Evolutionary conservation across 92 coral and sea anemone genomes (phyloP).

Genomic region (Porites lobata): DNA sequence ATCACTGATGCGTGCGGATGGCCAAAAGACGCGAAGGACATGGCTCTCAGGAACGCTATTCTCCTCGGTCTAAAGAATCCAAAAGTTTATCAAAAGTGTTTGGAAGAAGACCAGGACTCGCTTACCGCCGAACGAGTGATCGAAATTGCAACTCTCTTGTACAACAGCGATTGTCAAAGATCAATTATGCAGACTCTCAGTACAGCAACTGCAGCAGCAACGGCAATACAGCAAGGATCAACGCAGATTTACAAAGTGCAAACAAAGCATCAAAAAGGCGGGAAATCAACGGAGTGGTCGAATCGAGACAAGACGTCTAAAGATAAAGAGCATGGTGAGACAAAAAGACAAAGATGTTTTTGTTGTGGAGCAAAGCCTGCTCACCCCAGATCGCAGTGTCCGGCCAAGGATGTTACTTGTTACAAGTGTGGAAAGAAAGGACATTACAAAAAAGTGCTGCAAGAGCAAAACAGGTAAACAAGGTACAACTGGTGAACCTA

Average conservation of each 20-base stretch:
- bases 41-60: background rate
- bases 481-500: background rate
- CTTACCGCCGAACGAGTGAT: constrained; percentile 10
- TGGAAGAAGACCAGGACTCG: constrained; percentile 11
- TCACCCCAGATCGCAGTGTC: constrained; percentile 1
- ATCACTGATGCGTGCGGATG: constrained; percentile 26
- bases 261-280: background rate
- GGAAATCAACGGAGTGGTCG: background rate
- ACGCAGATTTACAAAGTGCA: constrained; percentile 3
- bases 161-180: constrained; percentile 19
- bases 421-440: constrained; percentile 21
- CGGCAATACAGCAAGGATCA: background rate
- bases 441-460: constrained; percentile 24
- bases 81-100: constrained; percentile 27
- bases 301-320: background rate
- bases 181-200: constrained; percentile 24
- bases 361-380: background rate
- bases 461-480: constrained; percentile 13
- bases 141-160: constrained; percentile 8
- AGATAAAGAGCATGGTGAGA: background rate
- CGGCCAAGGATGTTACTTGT: constrained; percentile 16
- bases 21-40: constrained; percentile 23
- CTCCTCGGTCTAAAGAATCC: background rate
- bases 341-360: too few relatives aligned
- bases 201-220: background rate